These are phyloP conservation scores for Apolygus lucorum DNA, from an alignment of 1,140 invertebrate species.

Conservation along the genomic window DNA sequence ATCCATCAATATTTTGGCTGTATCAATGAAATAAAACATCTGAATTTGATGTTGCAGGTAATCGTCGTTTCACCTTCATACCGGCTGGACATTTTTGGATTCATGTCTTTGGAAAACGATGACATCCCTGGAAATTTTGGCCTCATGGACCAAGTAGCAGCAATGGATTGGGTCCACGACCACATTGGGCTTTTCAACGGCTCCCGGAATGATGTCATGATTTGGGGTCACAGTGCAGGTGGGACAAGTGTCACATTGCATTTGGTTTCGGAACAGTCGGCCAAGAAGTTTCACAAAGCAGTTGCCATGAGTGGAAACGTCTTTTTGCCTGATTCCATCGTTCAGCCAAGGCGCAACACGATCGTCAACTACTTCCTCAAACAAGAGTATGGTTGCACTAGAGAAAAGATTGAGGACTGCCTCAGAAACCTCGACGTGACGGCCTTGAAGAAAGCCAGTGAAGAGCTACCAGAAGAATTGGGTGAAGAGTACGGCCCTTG, in stretches of 20 bases:
- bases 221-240: constrained; percentile 79
- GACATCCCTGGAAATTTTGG: constrained; percentile 86
- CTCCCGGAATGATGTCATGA: constrained; percentile 67
- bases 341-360: constrained; percentile 46
- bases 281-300: constrained; percentile 52
- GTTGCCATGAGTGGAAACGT: constrained; percentile 67
- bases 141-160: constrained; percentile 80
- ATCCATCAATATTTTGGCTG: no score
- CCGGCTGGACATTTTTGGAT: constrained; percentile 79
- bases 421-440: constrained; percentile 40
- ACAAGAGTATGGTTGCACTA: constrained; percentile 52
- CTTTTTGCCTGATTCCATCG: constrained; percentile 47
- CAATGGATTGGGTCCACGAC: constrained; percentile 73
- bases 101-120: constrained; percentile 71
- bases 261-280: constrained; percentile 51
- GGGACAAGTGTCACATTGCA: constrained; percentile 64
- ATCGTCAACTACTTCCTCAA: constrained; percentile 52
- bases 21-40: no score
- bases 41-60: constrained; percentile 43
- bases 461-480: constrained; percentile 47
- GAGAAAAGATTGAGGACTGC: constrained; percentile 49
- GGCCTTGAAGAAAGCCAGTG: constrained; percentile 24
- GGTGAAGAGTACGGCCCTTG: constrained; percentile 52
- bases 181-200: constrained; percentile 84
- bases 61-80: constrained; percentile 70